These are phyloP conservation scores for Megaleporinus macrocephalus DNA, from an alignment of 2,113 vertebrate genomes.

Conservation along the genomic window DNA sequence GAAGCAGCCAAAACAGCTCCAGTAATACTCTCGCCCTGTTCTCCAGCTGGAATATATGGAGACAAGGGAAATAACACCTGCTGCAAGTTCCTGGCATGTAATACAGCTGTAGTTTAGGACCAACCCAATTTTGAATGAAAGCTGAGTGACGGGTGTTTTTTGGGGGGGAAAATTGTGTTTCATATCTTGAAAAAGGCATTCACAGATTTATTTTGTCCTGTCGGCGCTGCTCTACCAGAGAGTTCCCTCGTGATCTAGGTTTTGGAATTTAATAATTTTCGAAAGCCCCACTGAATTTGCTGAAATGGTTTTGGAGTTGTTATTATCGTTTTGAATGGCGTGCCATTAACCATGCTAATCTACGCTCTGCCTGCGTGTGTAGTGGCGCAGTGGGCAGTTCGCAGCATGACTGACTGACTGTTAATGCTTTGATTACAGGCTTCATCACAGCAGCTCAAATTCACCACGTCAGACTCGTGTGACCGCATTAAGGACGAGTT, in stretches of 20 bases:
- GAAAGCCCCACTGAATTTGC: background rate
- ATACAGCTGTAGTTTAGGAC: slow-evolving; percentile 32
- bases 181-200: slow-evolving; percentile 9
- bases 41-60: slow-evolving; percentile 35
- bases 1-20: background rate
- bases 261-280: slow-evolving; percentile 32
- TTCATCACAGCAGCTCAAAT: slow-evolving; percentile 94
- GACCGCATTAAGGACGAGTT: slow-evolving; percentile 99
- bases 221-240: background rate
- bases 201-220: slow-evolving; percentile 8
- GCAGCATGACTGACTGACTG: slow-evolving; percentile 41
- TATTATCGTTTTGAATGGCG: background rate
- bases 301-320: background rate
- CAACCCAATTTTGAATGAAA: background rate
- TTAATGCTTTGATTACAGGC: slow-evolving; percentile 71
- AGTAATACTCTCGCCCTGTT: slow-evolving; percentile 36
- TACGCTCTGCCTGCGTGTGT: background rate
- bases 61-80: slow-evolving; percentile 47
- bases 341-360: slow-evolving; percentile 6
- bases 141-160: background rate
- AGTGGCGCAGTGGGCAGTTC: background rate
- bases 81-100: slow-evolving; percentile 12
- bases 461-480: slow-evolving; percentile 97
- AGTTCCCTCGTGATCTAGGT: background rate
- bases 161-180: slow-evolving; percentile 7